Base-by-base conservation (phyloP, 2,797 vertebrate species). In the Remorina albescens region DNA sequence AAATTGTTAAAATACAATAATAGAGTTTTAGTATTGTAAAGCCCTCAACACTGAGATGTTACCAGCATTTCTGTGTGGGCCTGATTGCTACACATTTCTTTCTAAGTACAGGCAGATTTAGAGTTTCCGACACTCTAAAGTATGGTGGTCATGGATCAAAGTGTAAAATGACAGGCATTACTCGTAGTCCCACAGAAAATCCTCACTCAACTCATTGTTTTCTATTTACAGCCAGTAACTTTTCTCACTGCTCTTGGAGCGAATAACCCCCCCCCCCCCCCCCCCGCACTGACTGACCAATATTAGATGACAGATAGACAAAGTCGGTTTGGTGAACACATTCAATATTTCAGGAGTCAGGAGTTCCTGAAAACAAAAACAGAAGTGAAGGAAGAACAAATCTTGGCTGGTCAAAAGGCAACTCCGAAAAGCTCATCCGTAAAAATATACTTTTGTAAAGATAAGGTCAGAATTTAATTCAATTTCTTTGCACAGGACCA, bases 1-100 rank as follows among this genome's bases (percentile, higher is more conserved):
- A 34, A 54, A 61, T 23, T 15, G 1, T 18, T 56, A 21, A 81
- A 71, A 67, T 30, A 62, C 30, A 46, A 23, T 19, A 18, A 5
- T 44, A 54, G 34, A 42, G 32, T 62, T 62, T 47, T 26, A 28
- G 26, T 18, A 9, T n/a, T 21, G 19, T 46, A n/a, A 63, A 63
- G 4, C 39, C n/a, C 28, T 57, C 21, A 49, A 28, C 28, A 56
- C 8, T 55, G 3, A 67, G 13, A 21, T 34, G 12, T 39, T 21
- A 13, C 49, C 49, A 46, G 16, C 28, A 30, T 47, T 30, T 32
- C 44, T 41, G 34, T 9, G 4, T 41, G 41, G 39, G 41, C 39
- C 26, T 57, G 34, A 57, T 15, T 49, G 42, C 41, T 46, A 21
- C 44, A 21, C 19, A 15, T 49, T 15, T 16, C 15, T 55, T 26